Conservation (phyloP, 2,888 invertebrate genomes). For the Cordilura impudica region DNA sequence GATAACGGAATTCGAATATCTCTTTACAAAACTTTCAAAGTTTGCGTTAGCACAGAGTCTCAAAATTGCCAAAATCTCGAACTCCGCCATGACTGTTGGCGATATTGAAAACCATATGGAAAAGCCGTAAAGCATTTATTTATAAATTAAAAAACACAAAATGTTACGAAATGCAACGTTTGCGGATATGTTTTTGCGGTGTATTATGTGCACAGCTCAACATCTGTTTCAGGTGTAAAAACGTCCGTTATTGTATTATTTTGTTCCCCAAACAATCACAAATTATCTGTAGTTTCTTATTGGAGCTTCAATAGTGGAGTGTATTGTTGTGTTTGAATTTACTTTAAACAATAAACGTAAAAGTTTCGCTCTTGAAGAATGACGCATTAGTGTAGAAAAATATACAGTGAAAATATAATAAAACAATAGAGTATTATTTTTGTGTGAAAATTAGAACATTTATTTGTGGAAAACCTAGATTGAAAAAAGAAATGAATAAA, state of each 20-base stretch:
- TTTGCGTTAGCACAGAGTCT: too few relatives aligned
- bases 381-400: conserved; percentile 55
- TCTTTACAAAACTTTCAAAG: too few relatives aligned
- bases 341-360: neutral
- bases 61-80: too few relatives aligned
- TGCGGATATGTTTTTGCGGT: too few relatives aligned
- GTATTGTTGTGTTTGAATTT: neutral
- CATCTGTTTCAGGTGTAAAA: too few relatives aligned
- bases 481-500: conserved; percentile 6
- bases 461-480: conserved; percentile 30
- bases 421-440: conserved; percentile 32
- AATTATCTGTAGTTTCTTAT: conserved; percentile 14
- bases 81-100: too few relatives aligned
- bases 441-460: conserved; percentile 53
- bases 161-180: too few relatives aligned
- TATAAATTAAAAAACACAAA: too few relatives aligned
- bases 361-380: conserved; percentile 20
- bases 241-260: neutral
- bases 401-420: conserved; percentile 2
- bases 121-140: too few relatives aligned
- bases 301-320: conserved; percentile 15
- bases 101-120: too few relatives aligned
- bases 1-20: too few relatives aligned
- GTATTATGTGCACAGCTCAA: too few relatives aligned
- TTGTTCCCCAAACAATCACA: conserved; percentile 3